Evolutionary conservation across 2,888 invertebrate genomes (phyloP), one percentile per base, ranked within the genome.

Genomic region (Cataglyphis albicans): DNA sequence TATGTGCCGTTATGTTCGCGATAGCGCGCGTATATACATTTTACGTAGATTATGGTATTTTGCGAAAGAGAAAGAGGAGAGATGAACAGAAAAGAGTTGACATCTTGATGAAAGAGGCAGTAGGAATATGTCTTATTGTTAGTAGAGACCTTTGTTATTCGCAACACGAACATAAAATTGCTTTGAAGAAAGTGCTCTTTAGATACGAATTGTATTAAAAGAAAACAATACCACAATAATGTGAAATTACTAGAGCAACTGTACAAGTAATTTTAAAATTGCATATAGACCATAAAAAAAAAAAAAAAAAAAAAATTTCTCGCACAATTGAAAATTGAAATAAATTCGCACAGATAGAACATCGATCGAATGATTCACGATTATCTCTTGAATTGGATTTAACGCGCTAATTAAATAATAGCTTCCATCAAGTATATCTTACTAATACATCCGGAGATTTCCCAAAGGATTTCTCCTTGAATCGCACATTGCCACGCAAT

Each of bases 1-100:
- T 89, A 87, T 84, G 82, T 72, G 83, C 87, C 83, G 87, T 89
- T 90, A 87, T 67, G 83, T 74, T 52, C 81, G 65, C 81, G 84
- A 87, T 87, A 85, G 76, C 44, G 21, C 55, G 59, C 59, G 41
- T 83, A 67, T 82, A 83, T 41, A 80, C 83, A 76, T 61, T 75
- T 35, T 35, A 35, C 35, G 6, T 35, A 6, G 35, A 4, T 6
- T 4, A 35, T 5, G 7, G 78, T 81, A 76, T 80, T 90, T 89
- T 86, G 81, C 82, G 70, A 63, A 55, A 52, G 61, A 57, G 57
- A 73, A 29, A 44, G 61, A 9, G 52, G 52, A 32, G 48, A 44
- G 61, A 18, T 6, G 48, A 6, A 52, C 7, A 7, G 7, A 55
- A 25, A 18, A 83, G 65, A 67, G 52, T 7, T n/a, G 18, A 25